Conservation (phyloP, 1,140 invertebrate genomes). For the Psilanteris sp. region DNA sequence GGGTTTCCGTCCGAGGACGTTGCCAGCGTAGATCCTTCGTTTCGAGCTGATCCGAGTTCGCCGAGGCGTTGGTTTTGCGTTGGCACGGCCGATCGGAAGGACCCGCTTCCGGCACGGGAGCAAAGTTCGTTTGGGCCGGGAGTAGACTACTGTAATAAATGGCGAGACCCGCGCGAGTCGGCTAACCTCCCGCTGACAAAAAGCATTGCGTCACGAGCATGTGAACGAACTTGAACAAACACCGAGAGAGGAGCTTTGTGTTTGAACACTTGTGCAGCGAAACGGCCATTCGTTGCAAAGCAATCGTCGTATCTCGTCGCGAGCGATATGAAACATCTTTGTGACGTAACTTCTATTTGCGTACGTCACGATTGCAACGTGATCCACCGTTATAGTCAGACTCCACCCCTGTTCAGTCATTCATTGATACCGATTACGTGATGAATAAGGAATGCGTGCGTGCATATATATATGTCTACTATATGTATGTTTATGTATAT, state of each 20-base stretch:
- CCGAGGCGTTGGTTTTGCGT: no score
- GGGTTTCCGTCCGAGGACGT: no score
- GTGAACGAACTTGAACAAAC: constrained; percentile 28
- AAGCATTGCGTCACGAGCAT: constrained; percentile 16
- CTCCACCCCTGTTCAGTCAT: constrained; percentile 48
- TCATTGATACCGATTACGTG: constrained; percentile 54
- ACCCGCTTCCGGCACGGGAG: no score
- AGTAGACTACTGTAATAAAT: not conserved
- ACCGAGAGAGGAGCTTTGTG: not conserved
- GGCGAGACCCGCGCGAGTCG: not conserved
- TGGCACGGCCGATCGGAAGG: no score
- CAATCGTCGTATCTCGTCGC: constrained; percentile 7
- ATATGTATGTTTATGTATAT: no score
- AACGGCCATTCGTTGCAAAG: constrained; percentile 18
- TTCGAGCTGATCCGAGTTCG: no score
- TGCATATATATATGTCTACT: constrained; percentile 7
- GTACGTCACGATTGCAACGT: constrained; percentile 50
- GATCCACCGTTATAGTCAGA: constrained; percentile 35
- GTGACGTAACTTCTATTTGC: constrained; percentile 50
- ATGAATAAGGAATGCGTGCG: constrained; percentile 41
- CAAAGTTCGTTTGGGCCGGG: no score
- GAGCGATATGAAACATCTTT: constrained; percentile 39
- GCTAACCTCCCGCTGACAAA: constrained; percentile 13
- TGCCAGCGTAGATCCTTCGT: no score
- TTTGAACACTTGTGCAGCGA: constrained; percentile 6